Conservation (phyloP, 2,797 vertebrate genomes). For the Melanotaenia boesemani region DNA sequence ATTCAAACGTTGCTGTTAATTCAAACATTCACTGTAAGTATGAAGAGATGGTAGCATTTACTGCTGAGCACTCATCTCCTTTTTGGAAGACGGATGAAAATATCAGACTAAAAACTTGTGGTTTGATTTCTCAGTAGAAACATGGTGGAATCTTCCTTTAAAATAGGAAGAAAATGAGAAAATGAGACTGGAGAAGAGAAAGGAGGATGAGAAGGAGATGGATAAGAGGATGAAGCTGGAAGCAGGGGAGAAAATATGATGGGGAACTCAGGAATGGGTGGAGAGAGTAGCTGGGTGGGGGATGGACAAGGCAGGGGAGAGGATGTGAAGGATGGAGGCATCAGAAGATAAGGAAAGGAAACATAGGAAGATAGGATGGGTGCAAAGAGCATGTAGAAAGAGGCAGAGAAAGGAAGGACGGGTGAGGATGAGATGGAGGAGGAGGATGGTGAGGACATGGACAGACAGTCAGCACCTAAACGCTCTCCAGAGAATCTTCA, state of each 20-base stretch:
- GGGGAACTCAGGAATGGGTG: slow-evolving; percentile 16
- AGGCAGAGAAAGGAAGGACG: too few relatives aligned
- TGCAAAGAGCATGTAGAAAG: background rate
- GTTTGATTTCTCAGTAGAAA: background rate
- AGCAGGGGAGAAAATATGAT: background rate
- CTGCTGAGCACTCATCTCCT: background rate
- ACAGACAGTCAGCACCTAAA: background rate
- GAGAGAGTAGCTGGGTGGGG: background rate
- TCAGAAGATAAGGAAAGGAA: background rate
- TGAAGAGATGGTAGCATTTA: background rate
- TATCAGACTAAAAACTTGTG: background rate
- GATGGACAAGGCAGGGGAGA: background rate
- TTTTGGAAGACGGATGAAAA: background rate
- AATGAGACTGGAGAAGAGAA: too few relatives aligned
- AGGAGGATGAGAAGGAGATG: too few relatives aligned
- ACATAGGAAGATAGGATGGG: background rate
- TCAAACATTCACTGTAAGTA: background rate
- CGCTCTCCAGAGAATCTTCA: too few relatives aligned
- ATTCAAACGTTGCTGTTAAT: too few relatives aligned
- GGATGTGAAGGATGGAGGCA: background rate
- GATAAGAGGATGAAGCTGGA: too few relatives aligned
- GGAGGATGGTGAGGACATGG: too few relatives aligned
- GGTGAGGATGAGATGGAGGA: too few relatives aligned
- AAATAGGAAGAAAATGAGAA: background rate
- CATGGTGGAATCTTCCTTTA: background rate